phyloP scores from a whole-genome alignment of 2,888 invertebrate species.

The Gymnosoma rotundatum region DNA sequence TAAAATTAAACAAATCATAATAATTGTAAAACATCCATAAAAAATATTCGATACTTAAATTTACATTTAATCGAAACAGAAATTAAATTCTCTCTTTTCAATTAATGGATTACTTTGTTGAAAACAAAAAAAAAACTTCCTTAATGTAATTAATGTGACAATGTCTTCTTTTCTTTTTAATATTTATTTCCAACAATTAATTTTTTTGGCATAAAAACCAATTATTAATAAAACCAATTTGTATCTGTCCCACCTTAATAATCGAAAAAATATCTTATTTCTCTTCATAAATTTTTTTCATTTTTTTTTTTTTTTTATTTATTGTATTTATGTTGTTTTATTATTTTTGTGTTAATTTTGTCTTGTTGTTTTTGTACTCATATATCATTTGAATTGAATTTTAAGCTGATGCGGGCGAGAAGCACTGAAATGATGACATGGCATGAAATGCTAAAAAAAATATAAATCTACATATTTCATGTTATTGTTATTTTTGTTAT shows the following conservation, averaged over 20 bases:
- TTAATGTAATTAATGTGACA: no score
- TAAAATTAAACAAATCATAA: no score
- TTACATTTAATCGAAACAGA: no score
- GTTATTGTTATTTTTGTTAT: conserved; percentile 2
- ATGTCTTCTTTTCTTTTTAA: no score
- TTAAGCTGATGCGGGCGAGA: conserved; percentile 37
- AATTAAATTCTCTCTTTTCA: no score
- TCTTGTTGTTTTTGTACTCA: conserved; percentile 15
- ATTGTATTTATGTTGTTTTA: neutral
- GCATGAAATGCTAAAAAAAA: conserved; percentile 48
- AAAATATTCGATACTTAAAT: no score
- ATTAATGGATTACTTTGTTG: no score
- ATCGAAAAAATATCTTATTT: neutral
- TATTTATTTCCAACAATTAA: no score
- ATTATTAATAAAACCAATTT: neutral
- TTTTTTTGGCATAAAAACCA: neutral
- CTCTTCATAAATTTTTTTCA: neutral
- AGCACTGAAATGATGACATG: conserved; percentile 43
- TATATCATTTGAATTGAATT: conserved; percentile 39
- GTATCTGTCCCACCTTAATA: conserved; percentile 4
- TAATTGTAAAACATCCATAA: no score
- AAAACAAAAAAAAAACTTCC: no score
- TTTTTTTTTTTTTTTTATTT: conserved; percentile 9
- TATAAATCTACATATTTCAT: conserved; percentile 29
- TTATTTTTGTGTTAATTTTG: neutral